These are phyloP conservation scores for Eilema griseolum DNA, from an alignment of 2,888 invertebrate species.

Conservation along the genomic window DNA sequence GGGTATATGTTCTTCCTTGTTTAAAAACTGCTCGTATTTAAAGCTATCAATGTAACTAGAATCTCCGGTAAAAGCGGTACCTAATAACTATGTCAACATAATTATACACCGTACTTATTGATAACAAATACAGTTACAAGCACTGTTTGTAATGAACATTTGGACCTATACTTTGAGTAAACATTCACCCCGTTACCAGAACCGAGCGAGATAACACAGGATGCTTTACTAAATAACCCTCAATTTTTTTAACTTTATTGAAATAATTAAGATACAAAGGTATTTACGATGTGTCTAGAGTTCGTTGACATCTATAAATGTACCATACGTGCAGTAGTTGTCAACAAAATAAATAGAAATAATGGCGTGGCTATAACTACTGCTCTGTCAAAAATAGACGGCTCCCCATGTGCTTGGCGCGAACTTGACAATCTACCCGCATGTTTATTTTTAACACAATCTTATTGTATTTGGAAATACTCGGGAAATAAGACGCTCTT, in stretches of 20 bases:
- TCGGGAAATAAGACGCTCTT: slow-evolving; percentile 58
- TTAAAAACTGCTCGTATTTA: neutral
- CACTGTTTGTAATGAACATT: slow-evolving; percentile 10
- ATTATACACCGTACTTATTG: too few relatives aligned
- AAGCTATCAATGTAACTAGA: neutral
- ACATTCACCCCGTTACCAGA: slow-evolving; percentile 19
- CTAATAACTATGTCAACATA: neutral
- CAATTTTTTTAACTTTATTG: slow-evolving; percentile 26
- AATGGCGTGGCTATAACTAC: slow-evolving; percentile 70
- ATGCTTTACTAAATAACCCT: slow-evolving; percentile 23
- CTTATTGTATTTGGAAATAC: slow-evolving; percentile 80
- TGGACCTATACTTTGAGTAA: neutral
- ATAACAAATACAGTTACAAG: neutral
- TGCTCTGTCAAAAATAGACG: slow-evolving; percentile 73
- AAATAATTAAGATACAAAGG: slow-evolving; percentile 43
- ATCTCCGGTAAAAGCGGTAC: neutral
- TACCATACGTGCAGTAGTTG: slow-evolving; percentile 61
- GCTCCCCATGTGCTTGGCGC: slow-evolving; percentile 76
- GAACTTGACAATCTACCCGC: slow-evolving; percentile 82
- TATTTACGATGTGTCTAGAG: slow-evolving; percentile 36
- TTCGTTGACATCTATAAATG: slow-evolving; percentile 29
- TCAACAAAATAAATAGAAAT: slow-evolving; percentile 78
- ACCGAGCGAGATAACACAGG: slow-evolving; percentile 38
- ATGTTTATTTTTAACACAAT: slow-evolving; percentile 80
- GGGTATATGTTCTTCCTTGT: neutral